phyloP scores from a whole-genome alignment of 2,888 invertebrate genomes.

The Serripes groenlandicus region DNA sequence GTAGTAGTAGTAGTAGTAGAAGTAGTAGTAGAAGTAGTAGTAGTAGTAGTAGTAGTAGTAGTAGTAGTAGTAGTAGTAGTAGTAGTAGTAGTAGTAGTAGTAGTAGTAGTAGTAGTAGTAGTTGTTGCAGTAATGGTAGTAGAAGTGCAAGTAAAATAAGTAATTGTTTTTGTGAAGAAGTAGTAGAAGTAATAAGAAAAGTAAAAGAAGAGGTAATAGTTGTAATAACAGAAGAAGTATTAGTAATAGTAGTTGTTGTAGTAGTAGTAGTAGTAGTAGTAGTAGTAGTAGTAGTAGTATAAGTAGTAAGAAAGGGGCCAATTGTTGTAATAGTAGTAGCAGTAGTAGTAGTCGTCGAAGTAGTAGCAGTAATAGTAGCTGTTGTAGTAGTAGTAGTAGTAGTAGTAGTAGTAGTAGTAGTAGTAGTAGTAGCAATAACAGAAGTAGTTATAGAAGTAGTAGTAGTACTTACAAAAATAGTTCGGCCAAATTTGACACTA shows the following conservation, averaged over 20 bases:
- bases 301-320: background rate
- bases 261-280: slow-evolving; percentile 27
- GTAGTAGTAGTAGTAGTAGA: slow-evolving; percentile 31
- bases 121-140: slow-evolving; percentile 25
- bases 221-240: slow-evolving; percentile 8
- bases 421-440: slow-evolving; percentile 3
- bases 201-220: slow-evolving; percentile 27
- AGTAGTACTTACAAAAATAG: slow-evolving; percentile 6
- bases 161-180: slow-evolving; percentile 15
- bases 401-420: slow-evolving; percentile 38
- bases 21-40: slow-evolving; percentile 29
- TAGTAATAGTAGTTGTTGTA: slow-evolving; percentile 19
- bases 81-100: slow-evolving; percentile 29
- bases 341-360: slow-evolving; percentile 32
- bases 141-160: slow-evolving; percentile 23
- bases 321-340: slow-evolving; percentile 26
- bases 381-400: slow-evolving; percentile 32
- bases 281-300: background rate
- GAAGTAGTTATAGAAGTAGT: slow-evolving; percentile 16
- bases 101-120: slow-evolving; percentile 32
- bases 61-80: slow-evolving; percentile 32
- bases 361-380: slow-evolving; percentile 31
- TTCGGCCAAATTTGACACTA: too few species aligned
- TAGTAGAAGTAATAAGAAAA: slow-evolving; percentile 29
- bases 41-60: slow-evolving; percentile 26